Conservation (phyloP, 2,113 vertebrate genomes). For the Bos indicus region DNA sequence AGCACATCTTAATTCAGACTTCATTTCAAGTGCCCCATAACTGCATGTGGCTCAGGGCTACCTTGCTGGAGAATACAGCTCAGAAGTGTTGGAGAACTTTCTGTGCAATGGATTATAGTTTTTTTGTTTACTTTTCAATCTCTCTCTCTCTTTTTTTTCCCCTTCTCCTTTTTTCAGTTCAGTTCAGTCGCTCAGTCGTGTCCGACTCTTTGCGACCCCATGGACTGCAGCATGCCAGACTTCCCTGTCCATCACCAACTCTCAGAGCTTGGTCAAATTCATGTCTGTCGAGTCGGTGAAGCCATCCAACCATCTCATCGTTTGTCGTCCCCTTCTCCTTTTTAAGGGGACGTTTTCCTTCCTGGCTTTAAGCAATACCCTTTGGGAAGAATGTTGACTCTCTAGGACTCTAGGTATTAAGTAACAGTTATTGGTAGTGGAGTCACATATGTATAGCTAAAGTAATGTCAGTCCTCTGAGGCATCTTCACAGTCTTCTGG, state of each 20-base stretch:
- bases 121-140: not conserved
- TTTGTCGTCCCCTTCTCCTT: not conserved
- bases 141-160: not conserved
- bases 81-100: not conserved
- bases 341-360: not conserved
- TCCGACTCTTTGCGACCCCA: not conserved
- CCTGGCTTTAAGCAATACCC: not conserved
- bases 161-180: not conserved
- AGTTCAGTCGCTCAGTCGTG: not conserved
- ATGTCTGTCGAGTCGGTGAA: not conserved
- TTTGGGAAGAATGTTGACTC: not conserved
- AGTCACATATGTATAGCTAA: fast-evolving
- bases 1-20: not conserved
- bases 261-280: not conserved
- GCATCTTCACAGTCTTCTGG: not conserved
- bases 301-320: not conserved
- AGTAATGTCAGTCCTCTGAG: not conserved
- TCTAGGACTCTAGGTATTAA: not conserved
- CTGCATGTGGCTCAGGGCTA: not conserved
- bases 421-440: not conserved
- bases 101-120: not conserved
- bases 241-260: not conserved
- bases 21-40: not conserved
- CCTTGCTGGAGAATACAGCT: not conserved
- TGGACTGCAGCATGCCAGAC: not conserved